phyloP scores from a whole-genome alignment of 1,140 invertebrate genomes.

The Drosophila ironensis region DNA sequence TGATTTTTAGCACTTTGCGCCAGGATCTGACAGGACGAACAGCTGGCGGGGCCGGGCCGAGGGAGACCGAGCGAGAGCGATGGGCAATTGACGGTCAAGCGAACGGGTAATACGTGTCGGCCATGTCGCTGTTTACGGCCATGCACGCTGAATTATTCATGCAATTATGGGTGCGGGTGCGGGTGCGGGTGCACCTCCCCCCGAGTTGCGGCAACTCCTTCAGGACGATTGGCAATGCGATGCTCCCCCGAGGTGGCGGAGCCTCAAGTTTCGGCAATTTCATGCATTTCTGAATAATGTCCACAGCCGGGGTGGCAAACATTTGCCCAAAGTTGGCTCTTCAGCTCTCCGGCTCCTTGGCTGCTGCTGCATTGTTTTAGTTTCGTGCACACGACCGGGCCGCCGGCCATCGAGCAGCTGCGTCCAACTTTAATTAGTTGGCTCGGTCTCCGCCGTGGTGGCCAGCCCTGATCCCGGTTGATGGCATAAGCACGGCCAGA shows the following conservation, averaged over 20 bases:
- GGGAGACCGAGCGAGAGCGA: not conserved
- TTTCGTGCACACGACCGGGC: slow-evolving; percentile 4
- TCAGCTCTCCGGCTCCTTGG: not conserved
- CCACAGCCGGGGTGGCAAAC: slow-evolving; percentile 58
- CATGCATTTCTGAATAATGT: slow-evolving; percentile 76
- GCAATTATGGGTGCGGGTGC: slow-evolving; percentile 57
- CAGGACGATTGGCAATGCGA: not conserved
- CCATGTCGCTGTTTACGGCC: slow-evolving; percentile 32
- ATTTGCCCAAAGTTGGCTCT: slow-evolving; percentile 57
- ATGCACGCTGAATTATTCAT: slow-evolving; percentile 54
- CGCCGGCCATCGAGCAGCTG: slow-evolving; percentile 24
- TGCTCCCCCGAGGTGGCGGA: not conserved
- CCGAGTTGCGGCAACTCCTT: slow-evolving; percentile 16
- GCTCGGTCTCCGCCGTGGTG: slow-evolving; percentile 9
- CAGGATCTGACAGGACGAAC: not conserved
- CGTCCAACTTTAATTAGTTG: slow-evolving; percentile 36
- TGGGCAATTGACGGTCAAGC: slow-evolving; percentile 37
- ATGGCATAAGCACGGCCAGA: slow-evolving; percentile 3
- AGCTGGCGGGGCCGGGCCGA: not conserved
- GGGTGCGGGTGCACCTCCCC: slow-evolving; percentile 8
- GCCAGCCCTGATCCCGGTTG: slow-evolving; percentile 16
- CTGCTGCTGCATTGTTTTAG: slow-evolving; percentile 21
- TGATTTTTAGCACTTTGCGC: slow-evolving; percentile 52
- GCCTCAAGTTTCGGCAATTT: slow-evolving; percentile 65
- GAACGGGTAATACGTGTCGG: slow-evolving; percentile 42